Percentiles rank a stretch among this genome's conserved stretches.
These are phyloP conservation scores for Nipponia nippon DNA, from an alignment of 2,113 vertebrate species.

Conservation along the genomic window DNA sequence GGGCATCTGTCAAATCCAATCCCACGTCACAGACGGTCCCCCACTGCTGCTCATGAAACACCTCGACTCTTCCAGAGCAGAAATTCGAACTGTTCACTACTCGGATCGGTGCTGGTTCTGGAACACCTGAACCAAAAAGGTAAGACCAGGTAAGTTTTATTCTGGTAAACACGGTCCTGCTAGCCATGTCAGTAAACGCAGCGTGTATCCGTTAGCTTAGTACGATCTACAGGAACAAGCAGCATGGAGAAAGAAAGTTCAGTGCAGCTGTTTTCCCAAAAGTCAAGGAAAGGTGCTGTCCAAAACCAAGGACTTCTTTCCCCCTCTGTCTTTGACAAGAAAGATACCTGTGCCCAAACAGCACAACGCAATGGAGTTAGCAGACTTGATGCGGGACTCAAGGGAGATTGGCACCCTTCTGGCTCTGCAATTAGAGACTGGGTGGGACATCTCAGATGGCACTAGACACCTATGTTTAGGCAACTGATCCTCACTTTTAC, in stretches of 20 bases:
- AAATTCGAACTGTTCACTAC: neutral
- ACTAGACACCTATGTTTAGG: neutral
- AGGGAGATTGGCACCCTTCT: neutral
- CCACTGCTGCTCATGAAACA: constrained; percentile 84
- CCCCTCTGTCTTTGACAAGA: neutral
- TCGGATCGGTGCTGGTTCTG: neutral
- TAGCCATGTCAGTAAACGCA: too few relatives aligned
- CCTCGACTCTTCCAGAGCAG: constrained; percentile 59
- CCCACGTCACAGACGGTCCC: constrained; percentile 89
- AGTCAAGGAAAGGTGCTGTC: neutral
- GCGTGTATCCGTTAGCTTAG: neutral
- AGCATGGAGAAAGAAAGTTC: neutral
- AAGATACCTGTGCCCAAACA: neutral
- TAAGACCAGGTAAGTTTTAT: neutral
- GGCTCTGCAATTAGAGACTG: neutral
- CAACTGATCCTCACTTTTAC: neutral
- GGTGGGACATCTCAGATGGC: neutral
- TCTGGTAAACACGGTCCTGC: neutral
- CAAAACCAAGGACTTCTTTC: neutral
- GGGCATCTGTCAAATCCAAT: constrained; percentile 73
- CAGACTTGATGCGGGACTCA: neutral
- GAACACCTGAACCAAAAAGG: neutral
- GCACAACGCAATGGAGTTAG: too few relatives aligned
- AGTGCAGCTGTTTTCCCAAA: neutral
- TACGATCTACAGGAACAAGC: neutral